Percentiles rank a stretch among this genome's conserved stretches.
Conservation (phyloP, 2,113 vertebrate genomes). For the Pedionomus torquatus region DNA sequence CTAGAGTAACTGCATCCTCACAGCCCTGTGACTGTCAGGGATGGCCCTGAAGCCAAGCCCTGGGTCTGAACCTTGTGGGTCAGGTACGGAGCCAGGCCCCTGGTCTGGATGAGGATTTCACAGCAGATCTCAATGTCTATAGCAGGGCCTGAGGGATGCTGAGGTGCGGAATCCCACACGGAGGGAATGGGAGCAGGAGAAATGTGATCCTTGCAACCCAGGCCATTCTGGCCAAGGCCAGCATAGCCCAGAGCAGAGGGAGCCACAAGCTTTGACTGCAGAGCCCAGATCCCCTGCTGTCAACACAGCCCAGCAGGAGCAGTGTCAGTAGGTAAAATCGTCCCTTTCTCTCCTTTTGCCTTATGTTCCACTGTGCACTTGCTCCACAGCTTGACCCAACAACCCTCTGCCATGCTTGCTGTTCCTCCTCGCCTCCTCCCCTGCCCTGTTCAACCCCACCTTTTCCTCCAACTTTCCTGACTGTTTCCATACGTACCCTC, state of each 20-base stretch:
- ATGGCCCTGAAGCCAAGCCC: neutral
- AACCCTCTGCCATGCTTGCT: neutral
- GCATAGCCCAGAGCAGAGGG: neutral
- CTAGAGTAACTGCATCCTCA: neutral
- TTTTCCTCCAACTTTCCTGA: neutral
- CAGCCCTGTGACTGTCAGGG: neutral
- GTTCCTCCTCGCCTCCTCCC: neutral
- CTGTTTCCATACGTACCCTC: neutral
- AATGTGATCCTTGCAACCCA: neutral
- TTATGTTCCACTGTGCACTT: neutral
- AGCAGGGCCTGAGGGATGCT: neutral
- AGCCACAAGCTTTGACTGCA: neutral
- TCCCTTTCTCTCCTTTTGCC: neutral
- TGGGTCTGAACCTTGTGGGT: neutral
- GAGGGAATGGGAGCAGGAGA: rapidly evolving
- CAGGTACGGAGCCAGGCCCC: neutral
- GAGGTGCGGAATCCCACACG: neutral
- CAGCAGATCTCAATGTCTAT: neutral
- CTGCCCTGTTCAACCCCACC: neutral
- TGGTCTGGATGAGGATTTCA: neutral
- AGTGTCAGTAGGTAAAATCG: neutral
- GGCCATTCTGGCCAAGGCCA: neutral
- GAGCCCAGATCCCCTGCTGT: neutral
- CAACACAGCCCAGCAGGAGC: neutral
- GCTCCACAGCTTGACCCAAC: neutral